Evolutionary conservation across 2,113 vertebrate species (phyloP).

Genomic region (Xenopus tropicalis): UCB_Xtro_10.0 CM004451.2:10959501-10960000

Average conservation of each 20-base stretch:
- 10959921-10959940: too few species aligned
- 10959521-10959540: not conserved
- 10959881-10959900: not conserved
- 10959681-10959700: conserved; percentile 22
- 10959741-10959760: conserved; percentile 84
- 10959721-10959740: conserved; percentile 85
- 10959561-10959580: not conserved
- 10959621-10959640: not conserved
- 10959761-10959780: conserved; percentile 74
- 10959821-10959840: not conserved
- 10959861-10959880: conserved; percentile 9
- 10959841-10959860: not conserved
- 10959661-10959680: conserved; percentile 1
- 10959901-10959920: not conserved
- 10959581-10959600: conserved; percentile 6
- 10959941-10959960: not conserved
- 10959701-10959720: conserved; percentile 70
- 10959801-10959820: not conserved
- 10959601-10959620: conserved; percentile 22
- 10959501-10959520: conserved; percentile 3
- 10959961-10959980: not conserved
- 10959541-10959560: conserved; percentile 12
- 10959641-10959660: not conserved
- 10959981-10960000: not conserved
- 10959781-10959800: not conserved